Evolutionary conservation across 2,113 vertebrate species (phyloP).

Genomic region (Pao palembangensis): DNA sequence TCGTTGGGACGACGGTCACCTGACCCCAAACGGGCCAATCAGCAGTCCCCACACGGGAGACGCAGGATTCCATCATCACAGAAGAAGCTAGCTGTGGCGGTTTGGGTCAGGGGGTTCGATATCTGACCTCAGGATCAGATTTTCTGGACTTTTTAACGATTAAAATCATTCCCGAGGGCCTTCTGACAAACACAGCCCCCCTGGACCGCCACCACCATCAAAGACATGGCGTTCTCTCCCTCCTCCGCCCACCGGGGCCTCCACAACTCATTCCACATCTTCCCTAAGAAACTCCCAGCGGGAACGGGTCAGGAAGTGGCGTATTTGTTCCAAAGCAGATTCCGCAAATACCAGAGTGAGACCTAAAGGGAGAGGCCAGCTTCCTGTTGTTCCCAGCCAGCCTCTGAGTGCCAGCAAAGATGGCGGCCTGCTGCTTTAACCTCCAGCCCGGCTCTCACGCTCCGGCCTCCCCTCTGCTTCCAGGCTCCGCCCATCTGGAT

Average conservation of each 20-base stretch:
- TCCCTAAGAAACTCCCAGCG: slow-evolving; percentile 46
- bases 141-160: too few relatives aligned
- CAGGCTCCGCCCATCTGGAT: not conserved
- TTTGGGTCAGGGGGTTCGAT: too few relatives aligned
- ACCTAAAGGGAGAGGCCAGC: slow-evolving; percentile 59
- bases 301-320: slow-evolving; percentile 71
- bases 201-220: not conserved
- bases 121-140: too few relatives aligned
- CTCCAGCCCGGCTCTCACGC: slow-evolving; percentile 12
- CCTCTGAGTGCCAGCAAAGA: slow-evolving; percentile 54
- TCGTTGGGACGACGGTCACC: too few relatives aligned
- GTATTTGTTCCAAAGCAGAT: slow-evolving; percentile 79
- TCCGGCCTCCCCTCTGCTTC: not conserved
- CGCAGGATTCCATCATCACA: too few relatives aligned
- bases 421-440: slow-evolving; percentile 26
- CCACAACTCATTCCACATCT: slow-evolving; percentile 38
- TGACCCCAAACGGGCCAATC: too few relatives aligned
- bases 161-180: too few relatives aligned
- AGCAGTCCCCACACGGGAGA: too few relatives aligned
- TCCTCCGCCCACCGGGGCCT: slow-evolving; percentile 11
- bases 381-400: slow-evolving; percentile 48
- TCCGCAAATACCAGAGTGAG: slow-evolving; percentile 79
- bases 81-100: too few relatives aligned
- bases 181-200: too few relatives aligned
- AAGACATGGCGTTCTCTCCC: slow-evolving; percentile 5